Conservation (phyloP, 2,113 vertebrate species). For the Galeopterus variegatus region DNA sequence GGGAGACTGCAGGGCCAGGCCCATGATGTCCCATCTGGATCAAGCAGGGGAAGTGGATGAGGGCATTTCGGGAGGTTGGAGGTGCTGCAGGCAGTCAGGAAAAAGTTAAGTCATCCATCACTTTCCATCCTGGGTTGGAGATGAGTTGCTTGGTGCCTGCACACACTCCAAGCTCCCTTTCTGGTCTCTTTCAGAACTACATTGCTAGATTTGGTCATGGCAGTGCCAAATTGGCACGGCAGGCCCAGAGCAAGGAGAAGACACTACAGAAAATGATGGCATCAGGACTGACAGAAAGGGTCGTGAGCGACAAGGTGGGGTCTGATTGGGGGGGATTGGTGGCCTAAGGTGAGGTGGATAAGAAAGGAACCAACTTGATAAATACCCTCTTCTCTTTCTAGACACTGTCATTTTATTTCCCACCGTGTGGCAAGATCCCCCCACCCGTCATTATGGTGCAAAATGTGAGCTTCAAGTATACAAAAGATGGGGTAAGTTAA, state of each 20-base stretch:
- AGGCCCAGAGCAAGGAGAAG: conserved; percentile 99
- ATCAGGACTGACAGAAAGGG: conserved; percentile 97
- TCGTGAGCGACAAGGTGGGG: conserved; percentile 97
- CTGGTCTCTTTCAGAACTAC: conserved; percentile 93
- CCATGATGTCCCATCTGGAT: rapidly evolving
- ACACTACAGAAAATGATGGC: conserved; percentile 99
- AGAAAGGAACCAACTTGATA: not conserved
- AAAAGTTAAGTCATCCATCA: too few species aligned
- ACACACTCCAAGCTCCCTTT: rapidly evolving
- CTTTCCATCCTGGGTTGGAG: not conserved
- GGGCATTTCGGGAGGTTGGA: not conserved
- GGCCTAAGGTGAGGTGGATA: rapidly evolving
- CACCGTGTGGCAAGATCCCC: conserved; percentile 98
- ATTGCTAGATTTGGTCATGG: conserved; percentile 99
- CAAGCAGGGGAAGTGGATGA: not conserved
- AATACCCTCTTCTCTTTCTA: conserved; percentile 82
- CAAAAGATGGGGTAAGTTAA: conserved; percentile 93
- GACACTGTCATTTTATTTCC: conserved; percentile 99
- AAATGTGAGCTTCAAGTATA: conserved; percentile 98
- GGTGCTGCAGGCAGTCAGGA: not conserved
- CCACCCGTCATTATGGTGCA: conserved; percentile 99
- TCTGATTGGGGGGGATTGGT: rapidly evolving
- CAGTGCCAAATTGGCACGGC: conserved; percentile 97
- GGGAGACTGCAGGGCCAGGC: not conserved
- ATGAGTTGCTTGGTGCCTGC: not conserved